Base-by-base conservation (phyloP, 1,140 invertebrate species). In the Dreissena polymorpha region DNA sequence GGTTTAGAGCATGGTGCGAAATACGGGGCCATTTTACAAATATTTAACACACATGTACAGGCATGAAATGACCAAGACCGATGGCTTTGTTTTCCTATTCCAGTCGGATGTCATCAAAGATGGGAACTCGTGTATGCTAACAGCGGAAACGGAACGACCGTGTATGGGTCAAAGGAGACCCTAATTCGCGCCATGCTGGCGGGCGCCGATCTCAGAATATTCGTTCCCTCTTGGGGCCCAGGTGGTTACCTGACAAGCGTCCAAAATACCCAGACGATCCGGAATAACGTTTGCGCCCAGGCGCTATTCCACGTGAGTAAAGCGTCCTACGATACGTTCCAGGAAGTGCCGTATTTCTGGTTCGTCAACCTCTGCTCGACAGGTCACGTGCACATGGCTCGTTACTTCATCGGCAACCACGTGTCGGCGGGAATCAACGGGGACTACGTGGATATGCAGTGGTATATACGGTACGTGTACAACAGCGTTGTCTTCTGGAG, bases 331-430 rank as follows among this genome's bases (percentile, higher is more conserved):
- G 81, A 83, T 49, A 70, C 73, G 10, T 83, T 83, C 73, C 73
- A 72, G 39, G 68, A 71, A 51, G 72, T 76, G 13, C 73, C 73
- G 10, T 83, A 83, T 57, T 83, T 60, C 53, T 83, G 74, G 73
- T 83, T 83, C 60, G 73, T 83, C 13, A 83, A 77, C 29, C 25
- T 83, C 13, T 83, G 81, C 50, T 71, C 63, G 51, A 83, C 81
- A 10, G 81, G 81, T 18, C 73, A 83, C 49, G 73, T 71, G 6
- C 81, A 83, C 49, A 77, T 77, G 68, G 73, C 81, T 14, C 29
- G 81, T n/a, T 83, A 77, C 51, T 72, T 83, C 53, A 77, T 77
- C n/a, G 81, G 81, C 2, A 77, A 83, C 67, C 73, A 83, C 55
- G 74, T 71, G 16, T 77, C 67, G n/a, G 73, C 67, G 10, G 67